Base-by-base conservation (phyloP, 2,888 invertebrate genomes). In the Brenthis ino region DNA sequence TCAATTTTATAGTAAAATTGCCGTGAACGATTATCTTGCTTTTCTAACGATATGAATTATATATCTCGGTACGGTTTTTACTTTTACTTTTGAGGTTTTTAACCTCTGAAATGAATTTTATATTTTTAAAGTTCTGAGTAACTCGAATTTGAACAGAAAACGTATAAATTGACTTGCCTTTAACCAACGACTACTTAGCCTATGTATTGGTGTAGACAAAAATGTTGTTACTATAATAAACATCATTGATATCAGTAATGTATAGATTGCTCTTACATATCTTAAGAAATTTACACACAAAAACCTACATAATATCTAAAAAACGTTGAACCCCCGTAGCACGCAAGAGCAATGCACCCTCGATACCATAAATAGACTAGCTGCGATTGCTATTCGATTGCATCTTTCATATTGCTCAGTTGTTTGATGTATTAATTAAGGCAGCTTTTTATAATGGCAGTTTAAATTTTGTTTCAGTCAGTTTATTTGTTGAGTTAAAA, bases 281-380 rank as follows among this genome's bases (percentile, higher is more conserved):
- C 8, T 37, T 6, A 37, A 8, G 2, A 37, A 37, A 37, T 37
- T 4, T 28, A 37, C 8, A 37, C 8, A 43, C 37, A 43, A 43
- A 43, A 43, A 43, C 11, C 37, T 16, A 33, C n/a, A 51, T 3
- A 3, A 51, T 3, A 3, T 54, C 3, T 58, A 53, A 53, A 43
- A 58, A 66, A 54, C 14, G 14, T 55, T 13, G 47, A 66, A 66
- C 64, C 63, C 64, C 72, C 73, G 61, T 64, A 64, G 57, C 71
- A 43, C 37, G 65, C 67, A 81, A 83, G 89, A 85, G 84, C 87
- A 88, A 83, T 85, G 89, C 83, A 87, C 88, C 80, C 77, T 77
- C 64, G 65, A 66, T 76, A 80, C 85, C 81, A 84, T 82, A 86
- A 85, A 87, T 87, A 86, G 81, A 80, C 69, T 65, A 65, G 64